phyloP scores from a whole-genome alignment of 37 sponge, comb jelly and placozoan genomes.

The Theonella swinhoei region DNA sequence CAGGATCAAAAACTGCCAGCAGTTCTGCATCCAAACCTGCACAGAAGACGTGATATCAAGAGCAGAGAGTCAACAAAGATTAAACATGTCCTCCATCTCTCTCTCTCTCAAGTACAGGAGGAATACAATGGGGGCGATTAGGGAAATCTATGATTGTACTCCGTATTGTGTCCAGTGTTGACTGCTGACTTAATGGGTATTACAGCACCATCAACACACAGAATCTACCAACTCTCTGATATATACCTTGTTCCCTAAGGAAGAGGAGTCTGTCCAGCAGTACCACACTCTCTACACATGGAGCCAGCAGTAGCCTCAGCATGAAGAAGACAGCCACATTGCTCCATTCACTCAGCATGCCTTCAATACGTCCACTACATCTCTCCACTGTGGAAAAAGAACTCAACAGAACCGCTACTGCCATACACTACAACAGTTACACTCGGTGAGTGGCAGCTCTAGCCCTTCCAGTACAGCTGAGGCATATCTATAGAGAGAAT shows the following conservation, averaged over 20 bases:
- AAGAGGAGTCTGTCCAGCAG: conserved; percentile 69
- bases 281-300: conserved; percentile 77
- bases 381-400: background rate
- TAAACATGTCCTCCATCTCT: no score
- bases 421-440: conserved; percentile 5
- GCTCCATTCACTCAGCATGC: conserved; percentile 48
- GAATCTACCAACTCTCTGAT: no score
- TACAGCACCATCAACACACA: no score
- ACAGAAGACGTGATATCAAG: no score
- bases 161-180: background rate
- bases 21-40: conserved; percentile 29
- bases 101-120: no score
- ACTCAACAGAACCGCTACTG: background rate
- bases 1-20: conserved; percentile 69
- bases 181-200: no score
- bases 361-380: no score
- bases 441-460: conserved; percentile 1
- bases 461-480: conserved; percentile 29
- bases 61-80: no score
- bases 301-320: conserved; percentile 70
- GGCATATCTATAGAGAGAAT: conserved; percentile 42
- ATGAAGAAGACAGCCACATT: conserved; percentile 71
- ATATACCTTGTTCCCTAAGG: conserved; percentile 72
- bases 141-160: background rate
- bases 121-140: no score